Percentiles rank a stretch among this genome's conserved stretches.
Conservation (phyloP, 2,888 invertebrate genomes). For the Malachius bipustulatus region DNA sequence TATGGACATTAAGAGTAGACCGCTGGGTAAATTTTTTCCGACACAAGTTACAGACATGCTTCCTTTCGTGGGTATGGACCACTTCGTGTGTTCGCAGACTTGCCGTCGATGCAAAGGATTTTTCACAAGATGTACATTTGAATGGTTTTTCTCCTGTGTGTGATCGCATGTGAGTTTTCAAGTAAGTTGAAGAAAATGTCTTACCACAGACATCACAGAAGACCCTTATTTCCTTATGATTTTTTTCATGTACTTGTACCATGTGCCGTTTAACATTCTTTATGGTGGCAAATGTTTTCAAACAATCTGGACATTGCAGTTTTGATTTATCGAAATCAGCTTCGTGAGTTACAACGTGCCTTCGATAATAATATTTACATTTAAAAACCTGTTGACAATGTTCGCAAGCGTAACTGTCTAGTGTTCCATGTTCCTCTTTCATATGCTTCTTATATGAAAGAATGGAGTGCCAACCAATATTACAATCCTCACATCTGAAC, state of each 20-base stretch:
- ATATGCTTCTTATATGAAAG: slow-evolving; percentile 36
- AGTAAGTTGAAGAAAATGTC: slow-evolving; percentile 17
- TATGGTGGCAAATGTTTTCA: too few species aligned
- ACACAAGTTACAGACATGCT: slow-evolving; percentile 28
- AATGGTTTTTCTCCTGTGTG: slow-evolving; percentile 26
- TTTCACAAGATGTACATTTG: background rate
- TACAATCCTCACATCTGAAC: slow-evolving; percentile 34
- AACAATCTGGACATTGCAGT: slow-evolving; percentile 24
- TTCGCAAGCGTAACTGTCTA: slow-evolving; percentile 9
- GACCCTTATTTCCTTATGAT: too few species aligned
- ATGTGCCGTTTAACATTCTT: too few species aligned
- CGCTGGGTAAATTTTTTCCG: slow-evolving; percentile 44
- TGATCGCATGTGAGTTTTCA: slow-evolving; percentile 22
- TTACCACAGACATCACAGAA: slow-evolving; percentile 26
- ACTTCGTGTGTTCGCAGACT: slow-evolving; percentile 35
- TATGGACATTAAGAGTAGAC: slow-evolving; percentile 40
- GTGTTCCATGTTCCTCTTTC: slow-evolving; percentile 4
- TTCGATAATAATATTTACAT: background rate
- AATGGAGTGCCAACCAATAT: slow-evolving; percentile 23
- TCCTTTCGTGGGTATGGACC: slow-evolving; percentile 42
- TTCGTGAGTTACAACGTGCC: slow-evolving; percentile 15
- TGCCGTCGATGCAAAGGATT: slow-evolving; percentile 20
- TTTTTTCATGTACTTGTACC: too few species aligned
- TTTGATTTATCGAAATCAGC: slow-evolving; percentile 15
- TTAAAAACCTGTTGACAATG: background rate